Evolutionary conservation across 1,140 invertebrate species (phyloP).

Genomic region (Heliconius himera): DNA sequence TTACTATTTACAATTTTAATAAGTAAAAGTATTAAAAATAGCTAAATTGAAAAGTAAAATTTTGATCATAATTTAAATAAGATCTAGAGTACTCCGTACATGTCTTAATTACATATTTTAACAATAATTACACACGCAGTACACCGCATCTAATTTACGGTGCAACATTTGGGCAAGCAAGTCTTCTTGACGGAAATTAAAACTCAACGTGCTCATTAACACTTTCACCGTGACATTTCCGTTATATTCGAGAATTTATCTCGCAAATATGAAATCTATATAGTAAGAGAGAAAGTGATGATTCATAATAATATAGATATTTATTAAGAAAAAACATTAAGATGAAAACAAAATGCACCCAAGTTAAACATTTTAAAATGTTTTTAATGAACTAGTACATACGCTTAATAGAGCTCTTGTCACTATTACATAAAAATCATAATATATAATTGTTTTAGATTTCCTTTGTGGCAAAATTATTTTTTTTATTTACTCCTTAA

Average conservation of each 20-base stretch:
- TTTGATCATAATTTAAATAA: not conserved
- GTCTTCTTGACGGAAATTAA: constrained; percentile 61
- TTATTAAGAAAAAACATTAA: constrained; percentile 16
- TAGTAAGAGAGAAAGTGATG: constrained; percentile 60
- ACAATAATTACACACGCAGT: constrained; percentile 25
- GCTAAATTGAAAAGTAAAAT: constrained; percentile 1
- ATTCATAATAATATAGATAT: constrained; percentile 28
- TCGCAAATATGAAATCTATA: constrained; percentile 61
- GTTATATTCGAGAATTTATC: constrained; percentile 62
- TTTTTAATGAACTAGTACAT: not conserved
- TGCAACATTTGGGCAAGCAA: constrained; percentile 31
- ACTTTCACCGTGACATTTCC: constrained; percentile 66
- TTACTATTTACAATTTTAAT: not conserved
- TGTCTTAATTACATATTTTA: constrained; percentile 31
- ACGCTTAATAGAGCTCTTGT: not conserved
- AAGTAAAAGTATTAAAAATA: not conserved
- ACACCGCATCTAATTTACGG: constrained; percentile 31
- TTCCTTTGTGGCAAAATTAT: not conserved
- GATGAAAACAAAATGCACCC: not conserved
- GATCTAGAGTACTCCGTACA: not conserved
- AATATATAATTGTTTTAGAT: not conserved
- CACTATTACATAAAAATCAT: not conserved
- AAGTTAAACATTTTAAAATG: not conserved
- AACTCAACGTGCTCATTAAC: constrained; percentile 65
- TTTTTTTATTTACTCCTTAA: no score